Percentiles rank a stretch among this genome's conserved stretches.
phyloP scores from a whole-genome alignment of 1,140 invertebrate genomes.

The Drosophila pruinosa region DNA sequence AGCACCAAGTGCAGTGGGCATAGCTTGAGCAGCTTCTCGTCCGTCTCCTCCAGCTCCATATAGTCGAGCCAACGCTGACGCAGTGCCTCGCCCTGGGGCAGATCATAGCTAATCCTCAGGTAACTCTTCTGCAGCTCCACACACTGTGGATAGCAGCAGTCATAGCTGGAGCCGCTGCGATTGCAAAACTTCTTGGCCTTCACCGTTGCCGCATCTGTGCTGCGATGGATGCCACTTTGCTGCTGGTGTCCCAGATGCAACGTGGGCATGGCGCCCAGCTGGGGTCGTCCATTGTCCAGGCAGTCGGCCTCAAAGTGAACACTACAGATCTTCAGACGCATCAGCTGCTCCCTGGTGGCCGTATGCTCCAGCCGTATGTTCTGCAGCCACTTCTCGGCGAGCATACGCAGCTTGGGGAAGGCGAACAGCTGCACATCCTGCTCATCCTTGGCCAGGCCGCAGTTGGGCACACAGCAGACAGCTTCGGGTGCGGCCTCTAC shows the following conservation, averaged over 20 bases:
- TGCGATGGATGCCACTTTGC: conserved; percentile 20
- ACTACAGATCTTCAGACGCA: conserved; percentile 41
- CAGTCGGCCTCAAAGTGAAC: conserved; percentile 52
- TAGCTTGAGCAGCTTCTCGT: conserved; percentile 22
- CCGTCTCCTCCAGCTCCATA: conserved; percentile 24
- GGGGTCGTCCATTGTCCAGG: conserved; percentile 19
- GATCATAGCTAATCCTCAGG: conserved; percentile 10
- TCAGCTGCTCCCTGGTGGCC: conserved; percentile 5
- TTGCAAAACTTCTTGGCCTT: conserved; percentile 5
- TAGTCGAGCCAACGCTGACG: conserved; percentile 38
- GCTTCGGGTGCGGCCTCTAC: background rate
- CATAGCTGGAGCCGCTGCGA: background rate
- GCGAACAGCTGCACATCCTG: conserved; percentile 24
- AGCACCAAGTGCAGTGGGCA: conserved; percentile 55
- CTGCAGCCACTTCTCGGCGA: conserved; percentile 58
- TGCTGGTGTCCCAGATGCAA: conserved; percentile 57
- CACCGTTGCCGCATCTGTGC: background rate
- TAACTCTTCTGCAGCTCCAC: conserved; percentile 41
- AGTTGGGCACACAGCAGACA: conserved; percentile 57
- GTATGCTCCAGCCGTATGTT: conserved; percentile 45
- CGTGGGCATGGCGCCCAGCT: conserved; percentile 52
- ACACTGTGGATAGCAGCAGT: conserved; percentile 58
- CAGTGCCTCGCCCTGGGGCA: conserved; percentile 30
- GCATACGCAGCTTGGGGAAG: conserved; percentile 39
- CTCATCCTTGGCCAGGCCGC: conserved; percentile 20